These are phyloP conservation scores for Sminthopsis crassicaudata DNA, from an alignment of 2,113 vertebrate species.

Conservation along the genomic window DNA sequence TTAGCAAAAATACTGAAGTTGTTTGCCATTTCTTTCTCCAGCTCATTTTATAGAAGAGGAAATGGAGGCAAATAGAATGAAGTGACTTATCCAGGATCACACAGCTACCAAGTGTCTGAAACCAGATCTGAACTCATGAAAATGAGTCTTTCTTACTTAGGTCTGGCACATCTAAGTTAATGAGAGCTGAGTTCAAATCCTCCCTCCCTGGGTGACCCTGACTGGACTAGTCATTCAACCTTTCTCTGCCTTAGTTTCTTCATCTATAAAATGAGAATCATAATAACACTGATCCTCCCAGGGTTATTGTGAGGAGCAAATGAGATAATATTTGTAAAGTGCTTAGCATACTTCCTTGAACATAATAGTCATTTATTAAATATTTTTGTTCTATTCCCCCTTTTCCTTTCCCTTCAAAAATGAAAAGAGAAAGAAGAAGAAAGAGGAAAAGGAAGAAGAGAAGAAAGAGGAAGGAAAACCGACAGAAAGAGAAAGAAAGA, in stretches of 20 bases:
- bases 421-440: not conserved
- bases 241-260: conserved; percentile 39
- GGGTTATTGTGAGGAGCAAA: not conserved
- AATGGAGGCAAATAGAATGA: not conserved
- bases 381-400: not conserved
- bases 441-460: too few relatives aligned
- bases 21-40: not conserved
- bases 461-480: too few relatives aligned
- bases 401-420: not conserved
- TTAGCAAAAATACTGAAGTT: not conserved
- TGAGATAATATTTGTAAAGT: not conserved
- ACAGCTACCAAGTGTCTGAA: not conserved
- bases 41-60: not conserved
- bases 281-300: not conserved
- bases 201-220: not conserved
- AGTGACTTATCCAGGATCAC: not conserved
- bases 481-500: too few relatives aligned
- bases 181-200: not conserved
- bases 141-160: not conserved
- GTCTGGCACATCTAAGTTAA: too few relatives aligned
- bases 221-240: conserved; percentile 3
- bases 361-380: not conserved
- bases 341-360: not conserved
- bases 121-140: not conserved
- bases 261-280: conserved; percentile 1